Base-by-base conservation (phyloP, 1,140 invertebrate genomes). In the Phortica variegata region DNA sequence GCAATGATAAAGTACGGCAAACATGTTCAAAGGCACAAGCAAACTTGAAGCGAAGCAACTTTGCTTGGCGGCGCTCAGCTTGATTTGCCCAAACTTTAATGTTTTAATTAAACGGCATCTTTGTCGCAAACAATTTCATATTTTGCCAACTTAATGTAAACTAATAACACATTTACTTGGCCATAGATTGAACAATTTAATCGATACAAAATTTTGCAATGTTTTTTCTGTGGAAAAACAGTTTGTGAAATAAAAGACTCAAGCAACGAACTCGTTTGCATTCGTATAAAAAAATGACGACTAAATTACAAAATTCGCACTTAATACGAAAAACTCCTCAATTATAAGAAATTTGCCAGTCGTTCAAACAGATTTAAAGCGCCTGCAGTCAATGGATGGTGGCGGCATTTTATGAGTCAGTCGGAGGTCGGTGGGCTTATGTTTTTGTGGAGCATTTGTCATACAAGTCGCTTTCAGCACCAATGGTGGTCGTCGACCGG, bases 321-420 rank as follows among this genome's bases (percentile, higher is more conserved):
- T 68, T 60, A 66, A 66, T 66, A 66, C 63, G 63, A 65, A 66
- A 66, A 66, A 68, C 68, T 56, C 60, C 68, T 66, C 68, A 66
- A 66, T 66, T 63, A 56, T 65, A 66, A 69, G 56, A 66, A 69
- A 66, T 66, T 69, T 66, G 55, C n/a, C n/a, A n/a, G n/a, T n/a
- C n/a, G n/a, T n/a, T n/a, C n/a, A n/a, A n/a, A n/a, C n/a, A n/a
- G n/a, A n/a, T n/a, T n/a, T n/a, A n/a, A n/a, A n/a, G n/a, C n/a
- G n/a, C n/a, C n/a, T n/a, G n/a, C n/a, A n/a, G n/a, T n/a, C n/a
- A n/a, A n/a, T n/a, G n/a, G n/a, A n/a, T n/a, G n/a, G n/a, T n/a
- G n/a, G n/a, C n/a, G n/a, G n/a, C n/a, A n/a, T n/a, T n/a, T n/a
- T 54, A 58, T 60, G 52, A 68, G 50, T 52, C 60, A 59, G 37